Conservation (phyloP, 2,113 vertebrate species). For the Spea bombifrons region DNA sequence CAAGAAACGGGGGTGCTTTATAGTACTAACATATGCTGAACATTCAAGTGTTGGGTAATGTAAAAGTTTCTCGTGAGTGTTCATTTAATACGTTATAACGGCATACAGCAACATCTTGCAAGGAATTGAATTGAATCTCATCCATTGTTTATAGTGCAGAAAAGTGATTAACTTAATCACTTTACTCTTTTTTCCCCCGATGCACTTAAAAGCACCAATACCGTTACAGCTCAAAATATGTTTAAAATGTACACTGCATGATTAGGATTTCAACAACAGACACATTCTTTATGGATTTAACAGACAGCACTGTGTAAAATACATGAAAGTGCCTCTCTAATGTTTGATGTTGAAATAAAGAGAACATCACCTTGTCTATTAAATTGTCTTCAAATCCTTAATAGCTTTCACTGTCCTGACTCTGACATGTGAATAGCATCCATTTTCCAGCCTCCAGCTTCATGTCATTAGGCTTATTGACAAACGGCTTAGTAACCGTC, state of each 20-base stretch:
- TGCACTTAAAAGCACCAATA: neutral
- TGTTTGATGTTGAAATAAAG: slow-evolving; percentile 37
- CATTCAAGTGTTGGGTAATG: too few relatives aligned
- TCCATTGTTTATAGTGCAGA: too few relatives aligned
- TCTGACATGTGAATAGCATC: slow-evolving; percentile 40
- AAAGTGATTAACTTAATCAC: too few relatives aligned
- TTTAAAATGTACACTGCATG: slow-evolving; percentile 17
- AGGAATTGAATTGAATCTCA: too few relatives aligned
- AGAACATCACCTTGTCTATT: slow-evolving; percentile 39
- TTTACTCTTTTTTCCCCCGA: too few relatives aligned
- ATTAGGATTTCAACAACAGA: slow-evolving; percentile 21
- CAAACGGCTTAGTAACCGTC: slow-evolving; percentile 44
- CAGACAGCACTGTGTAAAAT: slow-evolving; percentile 15
- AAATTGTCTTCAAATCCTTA: slow-evolving; percentile 41
- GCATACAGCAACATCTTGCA: too few relatives aligned
- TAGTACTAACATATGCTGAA: too few relatives aligned
- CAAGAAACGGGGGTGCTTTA: too few relatives aligned
- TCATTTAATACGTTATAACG: too few relatives aligned
- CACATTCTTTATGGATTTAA: neutral
- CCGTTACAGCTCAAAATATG: neutral
- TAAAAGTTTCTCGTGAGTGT: too few relatives aligned
- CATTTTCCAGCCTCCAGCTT: slow-evolving; percentile 15
- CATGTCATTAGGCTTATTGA: slow-evolving; percentile 43
- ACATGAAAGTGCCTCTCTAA: slow-evolving; percentile 33
- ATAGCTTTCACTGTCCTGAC: slow-evolving; percentile 6